Conservation (phyloP, 2,113 vertebrate species). For the Tachuris rubrigastra region DNA sequence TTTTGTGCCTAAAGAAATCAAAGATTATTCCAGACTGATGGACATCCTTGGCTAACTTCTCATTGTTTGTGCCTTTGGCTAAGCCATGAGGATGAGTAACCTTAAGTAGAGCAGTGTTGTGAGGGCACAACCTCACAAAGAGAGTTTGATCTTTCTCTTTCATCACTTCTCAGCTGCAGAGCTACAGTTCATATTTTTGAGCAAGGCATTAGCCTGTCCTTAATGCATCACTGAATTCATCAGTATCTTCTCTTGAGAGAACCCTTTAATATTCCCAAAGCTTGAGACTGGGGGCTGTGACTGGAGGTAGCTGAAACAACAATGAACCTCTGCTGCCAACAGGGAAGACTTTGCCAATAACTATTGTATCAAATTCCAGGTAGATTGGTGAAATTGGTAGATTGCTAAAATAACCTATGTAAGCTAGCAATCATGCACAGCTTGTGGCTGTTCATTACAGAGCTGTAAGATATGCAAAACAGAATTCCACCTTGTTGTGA, state of each 20-base stretch:
- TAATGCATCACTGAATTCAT: slow-evolving; percentile 27
- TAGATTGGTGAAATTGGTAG: not conserved
- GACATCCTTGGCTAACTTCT: not conserved
- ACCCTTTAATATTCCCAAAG: not conserved
- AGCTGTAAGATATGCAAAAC: not conserved
- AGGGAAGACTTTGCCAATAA: not conserved
- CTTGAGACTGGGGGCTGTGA: not conserved
- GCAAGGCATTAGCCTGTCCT: not conserved
- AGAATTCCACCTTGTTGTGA: not conserved
- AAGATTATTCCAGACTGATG: not conserved
- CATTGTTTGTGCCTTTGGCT: not conserved
- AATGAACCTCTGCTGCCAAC: not conserved
- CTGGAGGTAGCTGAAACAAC: not conserved
- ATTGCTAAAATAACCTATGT: not conserved
- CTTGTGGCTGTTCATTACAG: not conserved
- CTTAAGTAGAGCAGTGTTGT: not conserved
- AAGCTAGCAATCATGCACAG: not conserved
- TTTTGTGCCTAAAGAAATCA: not conserved
- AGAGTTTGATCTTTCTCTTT: slow-evolving; percentile 6
- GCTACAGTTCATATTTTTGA: slow-evolving; percentile 9
- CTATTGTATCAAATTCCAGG: not conserved
- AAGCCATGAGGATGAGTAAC: not conserved
- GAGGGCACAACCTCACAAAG: not conserved
- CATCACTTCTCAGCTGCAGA: not conserved
- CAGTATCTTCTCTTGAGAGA: not conserved